Conservation (phyloP, 2,113 vertebrate species). For the Cololabis saira region DNA sequence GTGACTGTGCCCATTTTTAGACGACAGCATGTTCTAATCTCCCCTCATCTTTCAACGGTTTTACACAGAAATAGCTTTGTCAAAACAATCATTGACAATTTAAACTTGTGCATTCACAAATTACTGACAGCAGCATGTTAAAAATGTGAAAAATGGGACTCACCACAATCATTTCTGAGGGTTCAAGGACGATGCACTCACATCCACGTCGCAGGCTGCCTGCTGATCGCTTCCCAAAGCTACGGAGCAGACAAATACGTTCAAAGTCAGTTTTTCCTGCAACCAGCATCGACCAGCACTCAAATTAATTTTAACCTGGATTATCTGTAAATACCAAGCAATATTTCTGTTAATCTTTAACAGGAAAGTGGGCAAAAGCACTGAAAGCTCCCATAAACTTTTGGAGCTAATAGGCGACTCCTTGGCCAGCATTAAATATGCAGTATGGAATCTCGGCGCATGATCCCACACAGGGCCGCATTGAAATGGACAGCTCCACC, state of each 20-base stretch:
- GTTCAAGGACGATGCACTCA: conserved; percentile 99
- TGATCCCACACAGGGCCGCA: conserved; percentile 39
- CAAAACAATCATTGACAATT: neutral
- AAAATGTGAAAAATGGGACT: conserved; percentile 53
- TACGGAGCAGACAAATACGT: conserved; percentile 50
- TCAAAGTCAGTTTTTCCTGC: neutral
- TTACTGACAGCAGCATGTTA: neutral
- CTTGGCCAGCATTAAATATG: conserved; percentile 30
- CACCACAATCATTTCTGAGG: conserved; percentile 99
- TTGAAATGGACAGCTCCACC: conserved; percentile 51
- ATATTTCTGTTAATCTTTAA: neutral
- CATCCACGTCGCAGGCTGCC: conserved; percentile 97
- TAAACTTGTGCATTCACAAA: neutral
- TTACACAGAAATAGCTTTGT: no score
- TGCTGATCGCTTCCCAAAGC: conserved; percentile 97
- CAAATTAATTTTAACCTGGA: no score
- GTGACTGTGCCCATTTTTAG: neutral
- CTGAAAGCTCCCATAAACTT: neutral
- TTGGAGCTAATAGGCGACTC: neutral
- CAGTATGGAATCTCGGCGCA: conserved; percentile 35
- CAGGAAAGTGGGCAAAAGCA: neutral
- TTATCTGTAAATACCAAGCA: neutral
- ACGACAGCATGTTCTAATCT: neutral
- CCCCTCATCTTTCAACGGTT: no score
- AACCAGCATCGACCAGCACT: rapidly evolving